phyloP scores from a whole-genome alignment of 92 coral and sea anemone species.

The Chrysogorgia sp. region DNA sequence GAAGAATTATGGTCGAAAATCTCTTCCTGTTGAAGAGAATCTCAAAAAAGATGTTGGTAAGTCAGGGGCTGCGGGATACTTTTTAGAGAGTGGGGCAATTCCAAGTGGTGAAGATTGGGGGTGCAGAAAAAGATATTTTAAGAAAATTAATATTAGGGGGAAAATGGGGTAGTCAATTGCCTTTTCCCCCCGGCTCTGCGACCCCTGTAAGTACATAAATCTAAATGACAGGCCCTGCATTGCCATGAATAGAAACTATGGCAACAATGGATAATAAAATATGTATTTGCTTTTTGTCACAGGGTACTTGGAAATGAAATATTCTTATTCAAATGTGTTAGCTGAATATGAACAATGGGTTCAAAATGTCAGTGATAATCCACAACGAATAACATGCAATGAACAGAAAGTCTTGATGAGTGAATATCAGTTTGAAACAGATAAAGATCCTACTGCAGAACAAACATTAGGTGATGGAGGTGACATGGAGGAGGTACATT shows the following conservation, averaged over 20 bases:
- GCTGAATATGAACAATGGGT: constrained; percentile 92
- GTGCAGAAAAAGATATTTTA: too few species aligned
- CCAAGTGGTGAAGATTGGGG: too few species aligned
- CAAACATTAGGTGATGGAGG: constrained; percentile 93
- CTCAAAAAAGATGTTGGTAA: constrained; percentile 3
- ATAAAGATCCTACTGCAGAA: constrained; percentile 71
- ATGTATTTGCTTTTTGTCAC: not conserved
- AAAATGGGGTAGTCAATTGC: too few species aligned
- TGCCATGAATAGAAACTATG: not conserved
- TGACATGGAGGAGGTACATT: constrained; percentile 75
- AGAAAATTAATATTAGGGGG: too few species aligned
- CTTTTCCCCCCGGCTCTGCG: too few species aligned
- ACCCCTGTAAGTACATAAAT: too few species aligned
- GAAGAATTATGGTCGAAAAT: constrained; percentile 69
- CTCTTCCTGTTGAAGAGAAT: constrained; percentile 45
- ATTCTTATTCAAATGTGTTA: constrained; percentile 74
- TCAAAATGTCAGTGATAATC: constrained; percentile 71
- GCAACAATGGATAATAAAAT: not conserved
- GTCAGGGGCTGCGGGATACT: too few species aligned
- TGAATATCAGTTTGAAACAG: constrained; percentile 86
- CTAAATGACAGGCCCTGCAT: not conserved
- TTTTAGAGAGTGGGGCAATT: too few species aligned
- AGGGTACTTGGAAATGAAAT: constrained; percentile 43
- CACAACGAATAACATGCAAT: constrained; percentile 73
- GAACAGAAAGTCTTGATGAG: constrained; percentile 85